Base-by-base conservation (phyloP, 2,888 invertebrate genomes). In the Carpatolechia fugitivella region DNA sequence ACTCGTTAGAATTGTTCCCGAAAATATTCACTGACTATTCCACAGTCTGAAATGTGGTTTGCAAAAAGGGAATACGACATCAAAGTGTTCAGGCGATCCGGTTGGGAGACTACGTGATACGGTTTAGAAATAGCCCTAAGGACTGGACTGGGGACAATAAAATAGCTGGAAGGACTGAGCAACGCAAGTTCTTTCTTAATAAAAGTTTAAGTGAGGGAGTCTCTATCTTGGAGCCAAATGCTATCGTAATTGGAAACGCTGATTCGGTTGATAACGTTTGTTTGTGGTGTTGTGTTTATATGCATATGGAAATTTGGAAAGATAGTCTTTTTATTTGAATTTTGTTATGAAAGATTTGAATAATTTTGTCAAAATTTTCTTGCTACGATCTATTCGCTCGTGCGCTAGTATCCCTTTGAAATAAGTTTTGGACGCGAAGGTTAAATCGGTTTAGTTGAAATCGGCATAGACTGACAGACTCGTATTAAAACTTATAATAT, bases 11-110 rank as follows among this genome's bases (percentile, higher is more conserved):
- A 76, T 80, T 68, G 75, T 85, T 85, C 83, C 81, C 82, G 84
- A 89, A 87, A 89, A 81, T 74, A 85, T 89, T 85, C 77, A 70
- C 78, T 66, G 65, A 60, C 73, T 74, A 76, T 79, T 75, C 68
- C 58, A 59, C 59, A 63, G 60, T 58, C 76, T 82, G 84, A 86
- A 84, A 86, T 85, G 85, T 66, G 76, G 78, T 76, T 83, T 72
- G 87, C 88, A 90, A 90, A 89, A 89, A 89, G 87, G 87, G 80
- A 79, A 86, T 77, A 76, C 71, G 76, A 89, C 87, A 86, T 90
- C 88, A 90, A 90, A 88, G 89, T 81, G 75, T 75, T 73, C 76
- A 72, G 75, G 75, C 82, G 80, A 85, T 81, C 78, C 78, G 80
- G 81, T 75, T 72, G 71, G 66, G 73, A 70, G 62, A 64, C 72